Percentiles rank a stretch among this genome's conserved stretches.
Evolutionary conservation across 2,797 vertebrate genomes (phyloP).

Genomic region (Sternotherus odoratus): DNA sequence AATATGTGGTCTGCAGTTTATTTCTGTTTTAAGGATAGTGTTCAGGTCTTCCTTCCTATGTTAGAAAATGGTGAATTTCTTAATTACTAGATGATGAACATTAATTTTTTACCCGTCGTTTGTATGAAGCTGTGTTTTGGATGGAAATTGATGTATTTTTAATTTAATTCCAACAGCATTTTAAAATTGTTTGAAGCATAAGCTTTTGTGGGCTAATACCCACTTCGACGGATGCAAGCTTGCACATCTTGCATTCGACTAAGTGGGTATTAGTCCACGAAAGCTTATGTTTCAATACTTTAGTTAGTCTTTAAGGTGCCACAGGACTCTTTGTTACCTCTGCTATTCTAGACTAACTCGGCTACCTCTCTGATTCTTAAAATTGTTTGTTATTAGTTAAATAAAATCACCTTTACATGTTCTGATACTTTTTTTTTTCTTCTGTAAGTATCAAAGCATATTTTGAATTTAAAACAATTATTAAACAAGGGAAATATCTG

Average conservation of each 20-base stretch:
- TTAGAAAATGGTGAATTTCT: not conserved
- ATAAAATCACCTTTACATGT: not conserved
- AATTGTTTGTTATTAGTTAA: not conserved
- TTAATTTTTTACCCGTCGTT: not conserved
- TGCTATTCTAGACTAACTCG: too few relatives aligned
- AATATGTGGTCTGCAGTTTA: not conserved
- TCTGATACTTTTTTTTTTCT: not conserved
- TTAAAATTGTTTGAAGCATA: not conserved
- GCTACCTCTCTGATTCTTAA: too few relatives aligned
- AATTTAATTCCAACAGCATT: too few relatives aligned
- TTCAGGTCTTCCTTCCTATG: not conserved
- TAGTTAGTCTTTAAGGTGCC: too few relatives aligned
- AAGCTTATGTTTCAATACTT: too few relatives aligned
- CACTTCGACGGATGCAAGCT: too few relatives aligned
- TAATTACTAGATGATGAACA: not conserved
- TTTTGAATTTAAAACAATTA: not conserved
- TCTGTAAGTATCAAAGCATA: not conserved
- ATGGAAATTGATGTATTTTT: too few relatives aligned
- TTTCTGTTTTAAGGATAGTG: not conserved
- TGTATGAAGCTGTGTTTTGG: not conserved
- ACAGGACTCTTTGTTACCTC: too few relatives aligned
- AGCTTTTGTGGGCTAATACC: too few relatives aligned
- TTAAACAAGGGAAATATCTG: not conserved
- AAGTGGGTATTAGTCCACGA: too few relatives aligned
- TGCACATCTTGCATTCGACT: too few relatives aligned